These are phyloP conservation scores for Scomber scombrus DNA, from an alignment of 2,113 vertebrate species.

Conservation along the genomic window DNA sequence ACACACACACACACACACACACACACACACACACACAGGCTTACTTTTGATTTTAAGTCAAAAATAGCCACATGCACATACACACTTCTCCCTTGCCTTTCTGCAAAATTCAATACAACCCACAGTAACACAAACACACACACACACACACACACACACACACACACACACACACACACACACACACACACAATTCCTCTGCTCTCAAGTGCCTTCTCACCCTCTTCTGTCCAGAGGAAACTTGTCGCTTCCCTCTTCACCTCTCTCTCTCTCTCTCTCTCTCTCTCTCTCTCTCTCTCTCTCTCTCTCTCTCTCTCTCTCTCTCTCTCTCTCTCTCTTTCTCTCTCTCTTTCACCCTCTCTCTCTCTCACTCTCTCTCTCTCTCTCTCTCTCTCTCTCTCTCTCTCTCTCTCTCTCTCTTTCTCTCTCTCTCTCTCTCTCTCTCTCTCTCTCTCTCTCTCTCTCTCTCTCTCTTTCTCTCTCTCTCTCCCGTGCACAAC, in stretches of 20 bases:
- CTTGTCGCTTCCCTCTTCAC: constrained; percentile 37
- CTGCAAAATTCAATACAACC: background rate
- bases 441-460: too few species aligned
- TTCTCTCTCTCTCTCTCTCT: constrained; percentile 1
- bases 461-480: background rate
- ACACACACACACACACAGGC: constrained; percentile 22
- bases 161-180: constrained; percentile 21
- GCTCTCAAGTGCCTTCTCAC: constrained; percentile 22
- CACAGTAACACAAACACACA: background rate
- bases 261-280: constrained; percentile 3
- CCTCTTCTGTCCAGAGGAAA: constrained; percentile 39
- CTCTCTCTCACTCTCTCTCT: constrained; percentile 26
- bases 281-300: constrained; percentile 3
- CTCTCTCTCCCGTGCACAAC: background rate
- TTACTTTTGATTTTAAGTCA: constrained; percentile 31
- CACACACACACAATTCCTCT: constrained; percentile 13
- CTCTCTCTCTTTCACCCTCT: too few species aligned
- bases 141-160: background rate
- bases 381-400: too few species aligned
- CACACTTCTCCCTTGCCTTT: constrained; percentile 7
- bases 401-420: constrained; percentile 3
- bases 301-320: too few species aligned
- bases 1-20: background rate
- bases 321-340: background rate
- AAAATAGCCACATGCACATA: constrained; percentile 48